These are phyloP conservation scores for Chouioia cunea DNA, from an alignment of 2,888 invertebrate genomes.

Conservation along the genomic window DNA sequence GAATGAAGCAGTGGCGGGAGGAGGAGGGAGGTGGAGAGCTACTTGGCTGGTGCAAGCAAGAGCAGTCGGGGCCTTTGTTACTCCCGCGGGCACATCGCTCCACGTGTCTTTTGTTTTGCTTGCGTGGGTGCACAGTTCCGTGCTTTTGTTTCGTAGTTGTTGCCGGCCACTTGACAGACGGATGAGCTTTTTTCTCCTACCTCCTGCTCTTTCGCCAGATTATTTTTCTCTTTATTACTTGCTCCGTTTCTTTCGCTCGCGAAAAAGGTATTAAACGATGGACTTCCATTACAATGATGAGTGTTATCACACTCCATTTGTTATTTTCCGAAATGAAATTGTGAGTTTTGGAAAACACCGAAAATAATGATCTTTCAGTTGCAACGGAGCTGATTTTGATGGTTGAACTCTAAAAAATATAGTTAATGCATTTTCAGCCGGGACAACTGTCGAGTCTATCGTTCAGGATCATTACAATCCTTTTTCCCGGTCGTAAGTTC, in stretches of 20 bases:
- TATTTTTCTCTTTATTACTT: conserved; percentile 8
- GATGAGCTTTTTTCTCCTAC: conserved; percentile 35
- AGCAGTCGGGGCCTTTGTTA: conserved; percentile 42
- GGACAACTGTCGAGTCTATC: too few relatives aligned
- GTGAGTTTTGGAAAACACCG: too few relatives aligned
- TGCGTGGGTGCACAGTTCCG: too few relatives aligned
- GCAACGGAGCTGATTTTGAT: too few relatives aligned
- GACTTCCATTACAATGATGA: too few relatives aligned
- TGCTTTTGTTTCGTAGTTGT: conserved; percentile 43
- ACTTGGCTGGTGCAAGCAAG: conserved; percentile 25
- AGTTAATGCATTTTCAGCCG: too few relatives aligned
- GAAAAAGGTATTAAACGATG: background rate
- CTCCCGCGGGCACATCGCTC: conserved; percentile 46
- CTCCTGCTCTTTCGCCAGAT: conserved; percentile 10
- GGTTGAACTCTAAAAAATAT: too few relatives aligned
- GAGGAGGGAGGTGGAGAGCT: conserved; percentile 7
- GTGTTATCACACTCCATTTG: too few relatives aligned
- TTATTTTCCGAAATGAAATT: too few relatives aligned
- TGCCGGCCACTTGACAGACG: conserved; percentile 43
- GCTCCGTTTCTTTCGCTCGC: background rate
- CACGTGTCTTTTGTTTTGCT: conserved; percentile 54
- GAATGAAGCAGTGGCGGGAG: background rate
- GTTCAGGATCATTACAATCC: too few relatives aligned
- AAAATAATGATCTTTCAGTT: too few relatives aligned
- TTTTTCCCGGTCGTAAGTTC: too few relatives aligned